A percentile compares a stretch with the other conserved stretches of the same genome.
Conservation (phyloP, 2,797 vertebrate genomes). For the Choloepus didactylus region DNA sequence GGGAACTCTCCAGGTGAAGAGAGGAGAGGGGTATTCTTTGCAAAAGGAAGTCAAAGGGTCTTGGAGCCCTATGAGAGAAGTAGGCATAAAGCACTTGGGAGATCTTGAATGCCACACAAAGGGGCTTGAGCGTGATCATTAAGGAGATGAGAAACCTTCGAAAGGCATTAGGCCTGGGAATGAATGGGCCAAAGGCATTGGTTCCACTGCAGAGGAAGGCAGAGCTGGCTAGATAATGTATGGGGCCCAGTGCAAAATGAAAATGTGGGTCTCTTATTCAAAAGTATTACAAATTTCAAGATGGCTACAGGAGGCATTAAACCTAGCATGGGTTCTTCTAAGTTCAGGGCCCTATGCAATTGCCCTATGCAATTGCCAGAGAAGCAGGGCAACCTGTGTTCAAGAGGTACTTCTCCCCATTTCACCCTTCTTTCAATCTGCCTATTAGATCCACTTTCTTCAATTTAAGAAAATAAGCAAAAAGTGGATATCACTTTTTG, state of each 20-base stretch:
- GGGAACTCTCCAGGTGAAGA: neutral
- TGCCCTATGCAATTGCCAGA: neutral
- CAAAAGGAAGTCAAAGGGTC: conserved; percentile 26
- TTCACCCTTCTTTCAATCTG: neutral
- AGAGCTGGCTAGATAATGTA: conserved; percentile 12
- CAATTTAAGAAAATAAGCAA: neutral
- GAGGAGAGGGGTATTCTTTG: neutral
- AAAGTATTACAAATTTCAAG: neutral
- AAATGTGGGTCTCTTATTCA: neutral
- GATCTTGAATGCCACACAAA: neutral
- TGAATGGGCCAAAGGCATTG: neutral
- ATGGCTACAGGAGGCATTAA: neutral
- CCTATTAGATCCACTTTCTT: neutral
- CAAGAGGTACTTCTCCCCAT: neutral
- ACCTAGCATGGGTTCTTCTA: neutral
- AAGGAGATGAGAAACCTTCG: conserved; percentile 5
- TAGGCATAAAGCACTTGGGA: neutral
- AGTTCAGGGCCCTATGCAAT: neutral
- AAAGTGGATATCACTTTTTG: neutral
- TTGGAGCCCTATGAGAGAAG: neutral
- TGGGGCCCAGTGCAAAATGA: neutral
- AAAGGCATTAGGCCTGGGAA: conserved; percentile 44
- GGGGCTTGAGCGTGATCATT: neutral
- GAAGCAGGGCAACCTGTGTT: neutral
- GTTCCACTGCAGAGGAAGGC: neutral